phyloP scores from a whole-genome alignment of 2,888 invertebrate species.

The Aleiodes alternator region DNA sequence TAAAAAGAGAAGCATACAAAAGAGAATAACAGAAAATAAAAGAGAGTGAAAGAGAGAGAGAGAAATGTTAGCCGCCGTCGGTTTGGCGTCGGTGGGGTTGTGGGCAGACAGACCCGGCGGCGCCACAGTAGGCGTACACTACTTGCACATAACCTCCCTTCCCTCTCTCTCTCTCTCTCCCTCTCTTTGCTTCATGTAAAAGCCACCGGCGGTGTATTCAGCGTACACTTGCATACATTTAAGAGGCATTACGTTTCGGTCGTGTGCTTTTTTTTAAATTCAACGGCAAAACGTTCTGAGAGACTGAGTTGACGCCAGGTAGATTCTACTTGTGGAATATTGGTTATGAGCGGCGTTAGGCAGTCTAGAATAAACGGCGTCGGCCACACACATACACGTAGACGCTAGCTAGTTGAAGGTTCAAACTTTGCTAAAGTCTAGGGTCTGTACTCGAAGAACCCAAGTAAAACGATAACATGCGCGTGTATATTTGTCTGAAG shows the following conservation, averaged over 20 bases:
- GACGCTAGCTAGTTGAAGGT: neutral
- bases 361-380: too few relatives aligned
- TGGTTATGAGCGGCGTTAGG: too few relatives aligned
- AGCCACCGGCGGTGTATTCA: constrained; percentile 11
- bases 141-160: constrained; percentile 10
- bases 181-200: neutral
- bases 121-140: constrained; percentile 36
- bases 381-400: too few relatives aligned
- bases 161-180: too few relatives aligned
- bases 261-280: neutral
- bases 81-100: constrained; percentile 40
- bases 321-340: too few relatives aligned
- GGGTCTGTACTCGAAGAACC: neutral
- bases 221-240: constrained; percentile 17
- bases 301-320: too few relatives aligned
- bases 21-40: too few relatives aligned
- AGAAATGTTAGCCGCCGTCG: constrained; percentile 19
- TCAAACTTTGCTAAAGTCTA: constrained; percentile 19
- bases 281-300: neutral
- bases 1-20: neutral
- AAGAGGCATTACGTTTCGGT: constrained; percentile 20
- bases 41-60: neutral
- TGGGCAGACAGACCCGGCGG: constrained; percentile 41
- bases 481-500: constrained; percentile 7
- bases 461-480: neutral